Evolutionary conservation across 2,113 vertebrate species (phyloP).

Genomic region (Ascaphus truei): DNA sequence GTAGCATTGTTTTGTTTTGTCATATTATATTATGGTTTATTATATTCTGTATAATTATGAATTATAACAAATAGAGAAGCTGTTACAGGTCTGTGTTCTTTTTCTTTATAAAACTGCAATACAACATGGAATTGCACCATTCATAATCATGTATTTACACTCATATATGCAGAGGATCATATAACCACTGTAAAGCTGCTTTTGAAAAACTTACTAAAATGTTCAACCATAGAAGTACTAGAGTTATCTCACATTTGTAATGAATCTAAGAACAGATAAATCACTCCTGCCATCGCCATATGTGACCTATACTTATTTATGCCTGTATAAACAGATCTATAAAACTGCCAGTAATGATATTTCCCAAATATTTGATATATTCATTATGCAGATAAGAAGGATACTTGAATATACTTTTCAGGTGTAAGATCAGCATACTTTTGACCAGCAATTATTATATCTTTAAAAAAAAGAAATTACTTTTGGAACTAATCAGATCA

Average conservation of each 20-base stretch:
- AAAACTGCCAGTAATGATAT: conserved; percentile 8
- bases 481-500: conserved; percentile 13
- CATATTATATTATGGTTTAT: no score
- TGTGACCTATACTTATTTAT: conserved; percentile 15
- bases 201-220: no score
- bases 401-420: conserved; percentile 7
- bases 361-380: conserved; percentile 10
- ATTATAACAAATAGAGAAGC: no score
- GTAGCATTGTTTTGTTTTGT: no score
- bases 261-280: conserved; percentile 7
- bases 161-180: no score
- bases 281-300: neutral
- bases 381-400: conserved; percentile 16
- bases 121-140: no score
- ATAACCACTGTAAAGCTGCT: no score
- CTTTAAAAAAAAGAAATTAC: neutral
- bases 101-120: no score
- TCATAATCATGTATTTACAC: no score
- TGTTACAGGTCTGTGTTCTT: no score
- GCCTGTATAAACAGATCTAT: conserved; percentile 11
- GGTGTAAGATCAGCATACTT: neutral
- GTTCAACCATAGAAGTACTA: no score
- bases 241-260: conserved; percentile 10
- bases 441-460: conserved; percentile 4
- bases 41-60: no score